Percentiles rank a stretch among this genome's conserved stretches.
Evolutionary conservation across 2,797 vertebrate genomes (phyloP).

Genomic region (Neosilurus mollespiculum): DNA sequence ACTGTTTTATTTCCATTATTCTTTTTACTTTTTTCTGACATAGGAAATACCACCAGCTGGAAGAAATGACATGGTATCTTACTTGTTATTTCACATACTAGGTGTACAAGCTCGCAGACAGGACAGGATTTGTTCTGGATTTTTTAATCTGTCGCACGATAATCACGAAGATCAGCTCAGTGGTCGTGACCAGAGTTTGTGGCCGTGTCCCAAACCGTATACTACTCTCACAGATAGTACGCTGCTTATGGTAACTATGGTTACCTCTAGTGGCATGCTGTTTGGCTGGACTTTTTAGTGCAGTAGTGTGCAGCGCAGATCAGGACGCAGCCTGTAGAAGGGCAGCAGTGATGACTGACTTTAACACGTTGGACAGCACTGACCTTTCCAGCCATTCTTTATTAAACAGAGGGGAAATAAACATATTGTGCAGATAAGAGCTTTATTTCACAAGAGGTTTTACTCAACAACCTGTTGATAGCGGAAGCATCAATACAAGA

Average conservation of each 20-base stretch:
- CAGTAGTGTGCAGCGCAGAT: constrained; percentile 1
- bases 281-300: background rate
- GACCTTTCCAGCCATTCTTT: constrained; percentile 16
- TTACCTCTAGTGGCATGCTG: constrained; percentile 24
- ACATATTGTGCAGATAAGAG: background rate
- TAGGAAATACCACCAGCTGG: background rate
- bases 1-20: background rate
- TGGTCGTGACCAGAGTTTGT: constrained; percentile 43
- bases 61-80: background rate
- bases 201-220: constrained; percentile 16
- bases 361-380: constrained; percentile 46
- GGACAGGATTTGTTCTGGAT: background rate
- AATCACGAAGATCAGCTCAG: constrained; percentile 7
- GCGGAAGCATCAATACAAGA: background rate
- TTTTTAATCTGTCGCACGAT: background rate
- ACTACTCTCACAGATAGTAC: constrained; percentile 2
- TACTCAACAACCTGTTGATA: constrained; percentile 53
- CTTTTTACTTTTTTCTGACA: background rate
- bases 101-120: background rate
- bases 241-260: constrained; percentile 22
- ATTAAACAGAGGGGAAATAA: background rate
- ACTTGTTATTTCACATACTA: background rate
- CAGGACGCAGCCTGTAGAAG: constrained; percentile 1
- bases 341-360: constrained; percentile 20
- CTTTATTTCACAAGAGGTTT: background rate